Conservation (phyloP, 2,888 invertebrate species). For the Metopia argyrocephala region DNA sequence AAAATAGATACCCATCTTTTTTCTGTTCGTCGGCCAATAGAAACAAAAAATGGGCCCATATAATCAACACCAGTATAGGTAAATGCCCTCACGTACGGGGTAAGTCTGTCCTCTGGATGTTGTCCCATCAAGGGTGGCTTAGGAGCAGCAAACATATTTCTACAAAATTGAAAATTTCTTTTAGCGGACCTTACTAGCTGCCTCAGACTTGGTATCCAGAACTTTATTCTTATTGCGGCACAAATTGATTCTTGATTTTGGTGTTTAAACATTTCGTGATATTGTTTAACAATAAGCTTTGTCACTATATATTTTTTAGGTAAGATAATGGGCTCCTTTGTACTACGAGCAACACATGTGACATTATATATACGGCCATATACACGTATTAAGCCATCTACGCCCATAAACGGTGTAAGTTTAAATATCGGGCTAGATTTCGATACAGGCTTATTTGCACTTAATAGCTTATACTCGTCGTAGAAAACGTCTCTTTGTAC, state of each 20-base stretch:
- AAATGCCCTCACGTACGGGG: no score
- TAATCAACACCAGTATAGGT: conserved; percentile 55
- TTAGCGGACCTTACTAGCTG: no score
- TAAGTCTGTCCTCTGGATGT: no score
- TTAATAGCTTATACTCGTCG: conserved; percentile 15
- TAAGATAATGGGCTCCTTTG: not conserved
- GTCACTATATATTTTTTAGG: no score
- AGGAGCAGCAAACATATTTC: no score
- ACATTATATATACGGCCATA: conserved; percentile 35
- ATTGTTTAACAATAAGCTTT: no score
- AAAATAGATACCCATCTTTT: conserved; percentile 46
- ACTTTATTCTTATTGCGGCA: no score
- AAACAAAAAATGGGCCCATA: conserved; percentile 56
- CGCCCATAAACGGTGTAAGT: not conserved
- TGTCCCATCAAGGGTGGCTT: no score
- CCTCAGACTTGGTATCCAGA: no score
- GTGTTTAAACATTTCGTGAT: no score
- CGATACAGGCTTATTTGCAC: not conserved
- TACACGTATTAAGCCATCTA: conserved; percentile 23
- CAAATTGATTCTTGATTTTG: no score
- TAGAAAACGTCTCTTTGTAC: not conserved
- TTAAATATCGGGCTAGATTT: conserved; percentile 12
- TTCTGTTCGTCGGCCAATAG: conserved; percentile 33
- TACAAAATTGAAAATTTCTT: no score
- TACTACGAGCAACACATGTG: conserved; percentile 1